phyloP scores from a whole-genome alignment of 2,888 invertebrate genomes.

The Cyclophora punctaria region DNA sequence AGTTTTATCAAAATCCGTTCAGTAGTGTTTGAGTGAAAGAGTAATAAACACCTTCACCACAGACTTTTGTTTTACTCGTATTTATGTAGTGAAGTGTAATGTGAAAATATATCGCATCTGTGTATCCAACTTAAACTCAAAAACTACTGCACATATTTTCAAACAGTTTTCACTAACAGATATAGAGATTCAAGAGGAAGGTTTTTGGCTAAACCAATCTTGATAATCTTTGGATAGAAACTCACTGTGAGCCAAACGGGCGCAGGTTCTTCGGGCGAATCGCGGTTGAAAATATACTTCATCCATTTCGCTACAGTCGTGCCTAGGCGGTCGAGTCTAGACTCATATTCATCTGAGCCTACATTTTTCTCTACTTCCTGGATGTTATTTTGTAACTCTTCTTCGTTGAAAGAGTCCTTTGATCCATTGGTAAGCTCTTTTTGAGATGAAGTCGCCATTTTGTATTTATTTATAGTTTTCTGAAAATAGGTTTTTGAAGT shows the following conservation, averaged over 20 bases:
- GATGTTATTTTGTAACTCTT: constrained; percentile 6
- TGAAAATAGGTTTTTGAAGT: constrained; percentile 10
- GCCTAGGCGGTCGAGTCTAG: constrained; percentile 1
- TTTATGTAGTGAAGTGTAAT: too few species aligned
- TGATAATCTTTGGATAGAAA: neutral
- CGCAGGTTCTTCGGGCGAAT: constrained; percentile 14
- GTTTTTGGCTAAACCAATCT: neutral
- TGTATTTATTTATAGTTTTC: too few species aligned
- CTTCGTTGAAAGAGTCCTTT: constrained; percentile 5
- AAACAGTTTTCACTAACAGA: neutral
- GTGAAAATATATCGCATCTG: too few species aligned
- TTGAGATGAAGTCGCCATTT: constrained; percentile 37
- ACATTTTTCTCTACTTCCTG: neutral
- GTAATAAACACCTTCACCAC: too few species aligned
- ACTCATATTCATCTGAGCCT: constrained; percentile 3
- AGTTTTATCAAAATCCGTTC: too few species aligned
- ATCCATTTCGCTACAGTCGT: constrained; percentile 18
- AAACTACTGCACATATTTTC: too few species aligned
- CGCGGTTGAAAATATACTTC: constrained; percentile 20
- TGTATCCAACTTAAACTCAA: too few species aligned
- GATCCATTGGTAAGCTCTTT: constrained; percentile 7
- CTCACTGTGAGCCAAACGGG: constrained; percentile 22
- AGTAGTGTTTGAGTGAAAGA: too few species aligned
- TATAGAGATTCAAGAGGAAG: too few species aligned
- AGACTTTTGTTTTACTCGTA: too few species aligned